Evolutionary conservation across 2,888 invertebrate species (phyloP), one percentile per base, ranked within the genome.

Genomic region (Drosophila falleni): DNA sequence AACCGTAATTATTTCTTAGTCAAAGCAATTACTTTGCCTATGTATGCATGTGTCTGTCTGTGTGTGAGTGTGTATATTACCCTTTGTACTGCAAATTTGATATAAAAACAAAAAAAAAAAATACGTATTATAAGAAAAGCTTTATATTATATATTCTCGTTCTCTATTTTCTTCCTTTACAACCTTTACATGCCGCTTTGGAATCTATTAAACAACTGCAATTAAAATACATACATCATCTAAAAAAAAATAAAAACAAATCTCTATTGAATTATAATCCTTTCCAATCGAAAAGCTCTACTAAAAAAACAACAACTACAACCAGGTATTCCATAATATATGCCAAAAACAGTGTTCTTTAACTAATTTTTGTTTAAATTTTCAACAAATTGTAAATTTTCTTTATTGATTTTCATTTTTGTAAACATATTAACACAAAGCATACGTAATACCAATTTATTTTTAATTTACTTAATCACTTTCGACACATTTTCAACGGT

Each of bases 241-340:
- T 29, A 62, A 51, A 44, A 50, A 51, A 29, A 11, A 16, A 35
- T 13, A 13, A 13, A 35, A 35, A 56, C 16, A 56, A 51, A 31
- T 56, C 44, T 72, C 44, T 65, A 53, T 42, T 49, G 26, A 61
- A 29, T 46, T 58, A 73, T 67, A 78, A 75, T 78, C 42, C 33
- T 65, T 74, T 73, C 26, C 54, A 55, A 39, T 46, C 51, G 80
- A 70, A 86, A 78, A 91, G 91, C 87, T 92, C 91, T 89, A 91
- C 92, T 89, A 92, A 92, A 92, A 92, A 92, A 90, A 92, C 92
- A 83, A 92, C 92, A 90, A 92, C 91, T 80, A 92, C 84, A 72
- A 86, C 90, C 91, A 92, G 92, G 91, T 91, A 91, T 81, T 65
- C 61, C 35, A 51, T 68, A 72, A 49, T 66, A 72, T 68, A 72